Percentiles rank a stretch among this genome's conserved stretches.
phyloP scores from a whole-genome alignment of 2,888 invertebrate species.

The Orthonevra nobilis region DNA sequence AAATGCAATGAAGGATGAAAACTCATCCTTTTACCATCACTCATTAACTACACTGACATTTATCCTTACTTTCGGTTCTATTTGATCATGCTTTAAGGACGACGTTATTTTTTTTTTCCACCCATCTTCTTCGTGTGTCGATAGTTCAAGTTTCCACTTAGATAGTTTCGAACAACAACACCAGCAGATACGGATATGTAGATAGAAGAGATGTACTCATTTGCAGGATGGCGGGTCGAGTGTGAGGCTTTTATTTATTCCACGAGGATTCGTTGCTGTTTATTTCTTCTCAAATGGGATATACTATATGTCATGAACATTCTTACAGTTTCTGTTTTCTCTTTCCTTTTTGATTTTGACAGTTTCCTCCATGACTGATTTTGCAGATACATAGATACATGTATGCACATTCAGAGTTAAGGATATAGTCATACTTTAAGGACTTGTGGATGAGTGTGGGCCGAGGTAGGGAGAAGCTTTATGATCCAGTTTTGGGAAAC shows the following conservation, averaged over 20 bases:
- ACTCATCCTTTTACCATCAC: conserved; percentile 30
- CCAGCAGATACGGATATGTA: not conserved
- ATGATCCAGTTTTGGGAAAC: conserved; percentile 63
- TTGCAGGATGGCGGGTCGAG: not conserved
- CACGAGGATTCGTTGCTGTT: conserved; percentile 2
- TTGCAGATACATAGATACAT: no score
- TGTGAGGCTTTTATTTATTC: not conserved
- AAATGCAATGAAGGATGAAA: conserved; percentile 40
- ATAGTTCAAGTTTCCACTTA: conserved; percentile 45
- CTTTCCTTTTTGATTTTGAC: not conserved
- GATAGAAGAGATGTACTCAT: not conserved
- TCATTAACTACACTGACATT: conserved; percentile 7
- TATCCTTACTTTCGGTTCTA: conserved; percentile 4
- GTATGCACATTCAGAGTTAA: no score
- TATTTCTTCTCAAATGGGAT: not conserved
- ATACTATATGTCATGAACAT: not conserved
- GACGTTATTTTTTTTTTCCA: conserved; percentile 40
- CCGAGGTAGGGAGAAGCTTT: conserved; percentile 53
- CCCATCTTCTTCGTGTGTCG: no score
- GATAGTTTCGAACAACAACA: conserved; percentile 32
- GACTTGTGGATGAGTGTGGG: conserved; percentile 2
- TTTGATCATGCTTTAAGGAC: conserved; percentile 4
- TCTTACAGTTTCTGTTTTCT: not conserved
- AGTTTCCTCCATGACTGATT: no score
- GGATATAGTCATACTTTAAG: no score